phyloP scores from a whole-genome alignment of 2,888 invertebrate genomes.

The Oasisia sp. region DNA sequence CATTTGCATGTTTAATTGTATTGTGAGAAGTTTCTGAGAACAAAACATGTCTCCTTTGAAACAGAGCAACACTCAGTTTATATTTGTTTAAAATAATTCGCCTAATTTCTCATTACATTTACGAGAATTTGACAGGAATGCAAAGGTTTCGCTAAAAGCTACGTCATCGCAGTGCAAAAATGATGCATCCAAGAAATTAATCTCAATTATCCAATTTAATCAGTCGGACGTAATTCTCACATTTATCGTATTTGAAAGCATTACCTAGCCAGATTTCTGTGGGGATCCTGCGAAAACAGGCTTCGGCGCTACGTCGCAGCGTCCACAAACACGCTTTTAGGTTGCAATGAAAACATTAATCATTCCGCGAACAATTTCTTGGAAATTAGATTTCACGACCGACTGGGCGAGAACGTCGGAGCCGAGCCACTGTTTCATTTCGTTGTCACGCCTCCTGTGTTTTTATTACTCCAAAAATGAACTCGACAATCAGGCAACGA shows the following conservation, averaged over 20 bases:
- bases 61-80: not conserved
- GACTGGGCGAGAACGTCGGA: not conserved
- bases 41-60: not conserved
- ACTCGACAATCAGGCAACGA: not conserved
- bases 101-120: not conserved
- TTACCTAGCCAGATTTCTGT: not conserved
- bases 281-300: constrained; percentile 6
- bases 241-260: not conserved
- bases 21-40: not conserved
- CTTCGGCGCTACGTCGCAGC: not conserved
- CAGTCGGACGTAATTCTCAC: not conserved
- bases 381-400: constrained; percentile 17
- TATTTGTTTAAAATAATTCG: not conserved
- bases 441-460: not conserved
- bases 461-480: constrained; percentile 3
- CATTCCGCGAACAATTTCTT: not conserved
- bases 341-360: constrained; percentile 7
- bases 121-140: not conserved
- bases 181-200: not conserved
- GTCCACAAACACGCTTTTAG: not conserved
- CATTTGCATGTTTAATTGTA: not conserved
- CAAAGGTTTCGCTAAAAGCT: not conserved
- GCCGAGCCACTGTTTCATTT: not conserved
- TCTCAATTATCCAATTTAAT: not conserved
- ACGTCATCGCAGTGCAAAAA: not conserved